Evolutionary conservation across 37 sponge, comb jelly and placozoan genomes (phyloP).

Genomic region (Cladorhizidae sp.): DNA sequence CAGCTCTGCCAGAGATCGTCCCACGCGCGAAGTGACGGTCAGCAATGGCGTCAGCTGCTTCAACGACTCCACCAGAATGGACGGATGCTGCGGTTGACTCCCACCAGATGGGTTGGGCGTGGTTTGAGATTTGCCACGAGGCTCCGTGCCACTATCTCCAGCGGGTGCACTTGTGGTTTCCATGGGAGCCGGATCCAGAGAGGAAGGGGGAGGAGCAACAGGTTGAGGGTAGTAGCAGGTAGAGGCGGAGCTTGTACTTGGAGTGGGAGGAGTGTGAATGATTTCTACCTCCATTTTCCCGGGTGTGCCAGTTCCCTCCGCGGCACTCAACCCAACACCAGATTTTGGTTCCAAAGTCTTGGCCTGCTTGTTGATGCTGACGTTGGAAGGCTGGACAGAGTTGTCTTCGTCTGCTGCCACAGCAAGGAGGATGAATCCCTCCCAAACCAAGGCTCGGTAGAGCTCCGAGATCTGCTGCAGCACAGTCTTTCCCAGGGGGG

Average conservation of each 20-base stretch:
- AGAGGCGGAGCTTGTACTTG: too few species aligned
- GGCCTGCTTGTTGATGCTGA: neutral
- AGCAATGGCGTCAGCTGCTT: slow-evolving; percentile 65
- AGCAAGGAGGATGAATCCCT: slow-evolving; percentile 74
- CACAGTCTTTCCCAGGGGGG: slow-evolving; percentile 20
- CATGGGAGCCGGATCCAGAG: neutral
- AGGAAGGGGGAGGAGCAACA: neutral
- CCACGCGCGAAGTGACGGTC: slow-evolving; percentile 67
- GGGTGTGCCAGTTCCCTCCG: neutral
- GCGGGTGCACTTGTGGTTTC: neutral
- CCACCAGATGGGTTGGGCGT: neutral
- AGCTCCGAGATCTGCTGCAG: slow-evolving; percentile 74
- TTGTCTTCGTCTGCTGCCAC: slow-evolving; percentile 44
- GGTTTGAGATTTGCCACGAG: neutral
- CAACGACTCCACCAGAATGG: slow-evolving; percentile 20
- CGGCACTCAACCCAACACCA: neutral
- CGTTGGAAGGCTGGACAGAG: too few species aligned
- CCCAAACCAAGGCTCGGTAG: slow-evolving; percentile 84
- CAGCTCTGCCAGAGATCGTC: slow-evolving; percentile 75
- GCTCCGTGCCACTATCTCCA: neutral
- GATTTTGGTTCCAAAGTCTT: neutral
- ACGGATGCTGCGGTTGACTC: neutral
- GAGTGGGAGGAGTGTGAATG: neutral
- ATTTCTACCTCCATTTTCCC: neutral
- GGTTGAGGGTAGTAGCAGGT: too few species aligned